These are phyloP conservation scores for Sterrhoptilus dennistouni DNA, from an alignment of 2,113 vertebrate genomes.

Conservation along the genomic window DNA sequence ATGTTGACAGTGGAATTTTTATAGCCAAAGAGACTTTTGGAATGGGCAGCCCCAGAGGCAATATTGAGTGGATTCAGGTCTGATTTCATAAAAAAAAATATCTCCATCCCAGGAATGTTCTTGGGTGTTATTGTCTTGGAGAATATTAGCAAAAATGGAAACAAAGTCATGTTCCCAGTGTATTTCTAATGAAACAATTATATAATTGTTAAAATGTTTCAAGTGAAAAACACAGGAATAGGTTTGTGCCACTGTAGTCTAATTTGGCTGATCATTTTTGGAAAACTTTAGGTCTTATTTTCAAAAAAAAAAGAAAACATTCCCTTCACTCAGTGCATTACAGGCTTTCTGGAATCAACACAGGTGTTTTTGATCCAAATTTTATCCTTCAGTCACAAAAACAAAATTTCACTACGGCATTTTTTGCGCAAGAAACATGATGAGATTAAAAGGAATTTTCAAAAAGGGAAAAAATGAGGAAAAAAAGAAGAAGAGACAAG, in stretches of 20 bases:
- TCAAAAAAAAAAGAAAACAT: neutral
- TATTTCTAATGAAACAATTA: constrained; percentile 2
- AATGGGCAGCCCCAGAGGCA: neutral
- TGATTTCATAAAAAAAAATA: neutral
- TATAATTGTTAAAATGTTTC: neutral
- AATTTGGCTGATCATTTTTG: neutral
- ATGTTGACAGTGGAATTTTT: constrained; percentile 26
- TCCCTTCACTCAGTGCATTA: neutral
- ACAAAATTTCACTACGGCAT: neutral
- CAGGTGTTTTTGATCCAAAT: neutral
- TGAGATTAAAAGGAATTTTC: neutral
- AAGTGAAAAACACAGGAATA: neutral
- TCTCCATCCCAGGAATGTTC: neutral
- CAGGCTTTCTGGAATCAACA: neutral
- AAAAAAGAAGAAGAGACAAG: neutral
- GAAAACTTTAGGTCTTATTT: neutral
- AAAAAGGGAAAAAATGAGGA: neutral
- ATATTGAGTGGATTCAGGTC: neutral
- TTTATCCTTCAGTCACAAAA: neutral
- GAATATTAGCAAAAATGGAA: neutral
- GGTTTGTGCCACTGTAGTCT: neutral
- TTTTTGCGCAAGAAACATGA: neutral
- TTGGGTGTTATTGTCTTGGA: neutral
- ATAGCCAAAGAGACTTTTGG: neutral
- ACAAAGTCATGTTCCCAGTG: neutral